Evolutionary conservation across 1,140 invertebrate species (phyloP), one percentile per base, ranked within the genome.

Genomic region (Nasonia longicornis): DNA sequence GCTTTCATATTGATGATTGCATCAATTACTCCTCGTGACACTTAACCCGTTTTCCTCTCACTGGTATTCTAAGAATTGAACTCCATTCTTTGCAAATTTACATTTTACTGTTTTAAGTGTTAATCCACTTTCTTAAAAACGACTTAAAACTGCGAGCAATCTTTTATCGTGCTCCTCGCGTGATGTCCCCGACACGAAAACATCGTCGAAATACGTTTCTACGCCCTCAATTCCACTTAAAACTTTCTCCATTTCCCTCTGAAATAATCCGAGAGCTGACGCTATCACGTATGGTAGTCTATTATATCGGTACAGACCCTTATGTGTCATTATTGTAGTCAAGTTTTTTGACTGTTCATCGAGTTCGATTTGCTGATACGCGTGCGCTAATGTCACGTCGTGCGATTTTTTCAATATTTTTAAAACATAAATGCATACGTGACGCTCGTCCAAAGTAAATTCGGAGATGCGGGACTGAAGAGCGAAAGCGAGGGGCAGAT

Each of bases 291-390:
- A 81, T 10, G 58, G 20, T 52, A 84, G 58, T 67, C 77, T 69
- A 8, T 73, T 75, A 48, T 81, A 83, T 67, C 63, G 58, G 77
- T 71, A 80, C 22, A 84, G 52, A 8, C 83, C 81, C 48, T 64
- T 78, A 48, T 82, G 74, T 8, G 81, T 84, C 6, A 20, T 74
- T 38, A 82, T 82, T n/a, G 81, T 82, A 29, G 74, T 70, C 1
- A 74, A 42, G 26, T 81, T 64, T 48, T 71, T 70, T 31, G 78
- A 83, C n/a, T 29, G 20, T 16, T 76, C 69, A 31, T 83, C 67
- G 0, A 84, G 58, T 67, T 74, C 75, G 10, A 83, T 35, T 73
- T 83, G 83, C 42, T 76, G 77, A 58, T 83, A 84, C 11, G 81
- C 83, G 4, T 83, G 42, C 14, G 66, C 45, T 10, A 26, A 26